A percentile compares a stretch with the other conserved stretches of the same genome.
Evolutionary conservation across 2,113 vertebrate species (phyloP).

Genomic region (Hippocampus zosterae): DNA sequence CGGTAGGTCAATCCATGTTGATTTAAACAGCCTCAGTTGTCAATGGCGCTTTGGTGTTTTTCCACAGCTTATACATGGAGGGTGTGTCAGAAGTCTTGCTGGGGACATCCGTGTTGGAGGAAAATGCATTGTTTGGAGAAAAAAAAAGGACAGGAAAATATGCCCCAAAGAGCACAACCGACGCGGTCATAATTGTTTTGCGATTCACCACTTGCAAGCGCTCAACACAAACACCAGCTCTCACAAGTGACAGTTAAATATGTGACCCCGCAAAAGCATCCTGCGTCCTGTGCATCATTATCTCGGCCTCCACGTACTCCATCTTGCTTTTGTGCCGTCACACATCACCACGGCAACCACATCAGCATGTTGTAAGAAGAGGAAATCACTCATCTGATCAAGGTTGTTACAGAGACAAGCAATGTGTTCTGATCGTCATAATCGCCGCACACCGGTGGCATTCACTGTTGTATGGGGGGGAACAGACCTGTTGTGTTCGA

Average conservation of each 20-base stretch:
- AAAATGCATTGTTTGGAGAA: too few relatives aligned
- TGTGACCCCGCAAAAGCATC: neutral
- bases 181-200: neutral
- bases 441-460: neutral
- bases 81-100: too few relatives aligned
- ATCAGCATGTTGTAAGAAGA: neutral
- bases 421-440: neutral
- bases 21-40: too few relatives aligned
- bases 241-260: neutral
- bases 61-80: too few relatives aligned
- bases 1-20: too few relatives aligned
- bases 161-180: neutral
- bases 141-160: neutral
- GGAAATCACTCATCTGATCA: neutral
- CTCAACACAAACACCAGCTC: neutral
- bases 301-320: neutral
- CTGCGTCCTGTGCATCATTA: neutral
- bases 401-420: neutral
- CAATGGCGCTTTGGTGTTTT: too few relatives aligned
- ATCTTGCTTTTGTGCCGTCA: neutral
- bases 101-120: too few relatives aligned
- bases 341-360: neutral
- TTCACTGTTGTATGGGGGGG: neutral
- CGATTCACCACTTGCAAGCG: neutral
- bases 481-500: neutral